Percentiles rank a stretch among this genome's conserved stretches.
These are phyloP conservation scores for Operophtera brumata DNA, from an alignment of 2,888 invertebrate genomes.

Conservation along the genomic window DNA sequence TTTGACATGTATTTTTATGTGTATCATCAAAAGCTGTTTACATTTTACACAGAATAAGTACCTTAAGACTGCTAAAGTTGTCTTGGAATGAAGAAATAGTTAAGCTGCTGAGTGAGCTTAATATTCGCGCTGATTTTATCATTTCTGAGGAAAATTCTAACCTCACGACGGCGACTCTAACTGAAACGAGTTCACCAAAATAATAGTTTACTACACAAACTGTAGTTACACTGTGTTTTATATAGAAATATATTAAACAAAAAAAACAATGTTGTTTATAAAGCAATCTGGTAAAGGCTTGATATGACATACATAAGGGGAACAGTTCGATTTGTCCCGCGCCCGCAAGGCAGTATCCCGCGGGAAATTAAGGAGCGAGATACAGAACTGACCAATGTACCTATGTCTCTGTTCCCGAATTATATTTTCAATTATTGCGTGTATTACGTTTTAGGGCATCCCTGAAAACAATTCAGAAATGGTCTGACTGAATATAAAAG, in stretches of 20 bases:
- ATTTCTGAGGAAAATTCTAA: too few relatives aligned
- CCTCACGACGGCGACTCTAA: too few relatives aligned
- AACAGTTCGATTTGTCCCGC: conserved; percentile 71
- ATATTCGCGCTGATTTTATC: too few relatives aligned
- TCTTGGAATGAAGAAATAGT: too few relatives aligned
- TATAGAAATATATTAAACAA: too few relatives aligned
- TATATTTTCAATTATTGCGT: conserved; percentile 23
- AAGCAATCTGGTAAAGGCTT: conserved; percentile 51
- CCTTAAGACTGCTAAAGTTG: too few relatives aligned
- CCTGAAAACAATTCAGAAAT: background rate
- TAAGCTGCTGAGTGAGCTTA: too few relatives aligned
- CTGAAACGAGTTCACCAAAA: too few relatives aligned
- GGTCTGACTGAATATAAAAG: background rate
- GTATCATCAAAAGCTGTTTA: too few relatives aligned
- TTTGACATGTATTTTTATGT: too few relatives aligned
- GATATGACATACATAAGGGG: conserved; percentile 58
- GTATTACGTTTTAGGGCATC: conserved; percentile 8
- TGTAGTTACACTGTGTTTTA: background rate
- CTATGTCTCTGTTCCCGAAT: conserved; percentile 35
- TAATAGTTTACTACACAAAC: background rate
- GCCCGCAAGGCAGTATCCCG: conserved; percentile 60
- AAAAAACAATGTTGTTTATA: conserved; percentile 46
- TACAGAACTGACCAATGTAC: conserved; percentile 61
- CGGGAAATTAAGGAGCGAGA: conserved; percentile 74
- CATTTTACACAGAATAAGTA: too few relatives aligned